A percentile compares a stretch with the other conserved stretches of the same genome.
Evolutionary conservation across 2,113 vertebrate species (phyloP).

Genomic region (Melozone crissalis): DNA sequence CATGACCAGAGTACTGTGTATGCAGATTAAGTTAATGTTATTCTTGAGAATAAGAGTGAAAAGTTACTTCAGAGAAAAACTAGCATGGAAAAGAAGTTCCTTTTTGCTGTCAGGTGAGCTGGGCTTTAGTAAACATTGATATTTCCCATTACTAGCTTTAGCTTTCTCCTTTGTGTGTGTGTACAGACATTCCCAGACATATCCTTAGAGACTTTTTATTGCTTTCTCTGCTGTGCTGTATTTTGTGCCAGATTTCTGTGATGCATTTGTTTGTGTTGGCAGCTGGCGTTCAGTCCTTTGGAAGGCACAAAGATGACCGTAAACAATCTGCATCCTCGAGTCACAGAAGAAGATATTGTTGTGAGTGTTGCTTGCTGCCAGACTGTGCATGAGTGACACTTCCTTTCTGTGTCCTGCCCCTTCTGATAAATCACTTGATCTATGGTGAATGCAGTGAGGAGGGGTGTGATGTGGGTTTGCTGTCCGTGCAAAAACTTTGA

Average conservation of each 20-base stretch:
- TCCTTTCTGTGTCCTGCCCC: not conserved
- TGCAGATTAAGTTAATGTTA: not conserved
- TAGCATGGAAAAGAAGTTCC: not conserved
- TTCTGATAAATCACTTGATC: not conserved
- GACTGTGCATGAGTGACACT: not conserved
- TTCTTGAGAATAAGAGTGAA: not conserved
- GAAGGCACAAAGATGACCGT: slow-evolving; percentile 99
- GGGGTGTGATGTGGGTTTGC: not conserved
- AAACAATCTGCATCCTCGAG: slow-evolving; percentile 94
- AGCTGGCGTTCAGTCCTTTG: slow-evolving; percentile 90
- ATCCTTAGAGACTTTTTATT: not conserved
- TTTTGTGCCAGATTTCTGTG: not conserved
- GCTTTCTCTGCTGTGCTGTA: not conserved
- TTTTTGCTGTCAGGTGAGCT: not conserved
- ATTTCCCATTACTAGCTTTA: not conserved
- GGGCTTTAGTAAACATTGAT: not conserved
- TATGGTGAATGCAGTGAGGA: not conserved
- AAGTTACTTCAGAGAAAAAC: not conserved
- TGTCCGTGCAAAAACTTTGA: not conserved
- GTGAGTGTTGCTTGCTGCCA: slow-evolving; percentile 74
- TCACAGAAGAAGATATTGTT: slow-evolving; percentile 98
- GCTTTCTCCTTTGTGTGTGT: not conserved
- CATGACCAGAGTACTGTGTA: not conserved
- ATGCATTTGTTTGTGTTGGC: slow-evolving; percentile 26
- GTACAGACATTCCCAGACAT: not conserved